These are phyloP conservation scores for Marisa cornuarietis DNA, from an alignment of 1,140 invertebrate genomes.

Conservation along the genomic window DNA sequence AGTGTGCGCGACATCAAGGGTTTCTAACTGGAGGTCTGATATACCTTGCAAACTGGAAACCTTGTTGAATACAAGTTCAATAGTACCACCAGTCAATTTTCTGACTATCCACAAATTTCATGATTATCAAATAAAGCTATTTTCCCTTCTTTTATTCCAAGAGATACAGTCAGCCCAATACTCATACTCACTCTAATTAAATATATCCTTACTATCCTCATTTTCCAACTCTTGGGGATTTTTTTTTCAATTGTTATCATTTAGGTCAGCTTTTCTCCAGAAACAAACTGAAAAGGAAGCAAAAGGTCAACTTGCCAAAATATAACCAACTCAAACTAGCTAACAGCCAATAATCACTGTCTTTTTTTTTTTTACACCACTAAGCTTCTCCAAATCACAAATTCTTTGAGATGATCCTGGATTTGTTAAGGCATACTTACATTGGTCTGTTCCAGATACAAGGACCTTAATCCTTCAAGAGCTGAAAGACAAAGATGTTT, in stretches of 20 bases:
- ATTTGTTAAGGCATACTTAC: conserved; percentile 28
- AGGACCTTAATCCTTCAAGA: conserved; percentile 37
- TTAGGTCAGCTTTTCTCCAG: too few relatives aligned
- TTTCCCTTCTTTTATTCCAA: not conserved
- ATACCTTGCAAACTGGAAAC: conserved; percentile 25
- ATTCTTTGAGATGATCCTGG: too few relatives aligned
- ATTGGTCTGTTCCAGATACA: conserved; percentile 53
- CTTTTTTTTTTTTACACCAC: not conserved
- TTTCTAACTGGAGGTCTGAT: conserved; percentile 15
- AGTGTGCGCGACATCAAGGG: conserved; percentile 23
- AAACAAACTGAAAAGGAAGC: too few relatives aligned
- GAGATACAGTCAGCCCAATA: too few relatives aligned
- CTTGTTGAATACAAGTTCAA: not conserved
- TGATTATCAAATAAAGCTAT: not conserved
- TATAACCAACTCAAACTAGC: too few relatives aligned
- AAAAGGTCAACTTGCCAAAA: too few relatives aligned
- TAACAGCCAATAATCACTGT: too few relatives aligned
- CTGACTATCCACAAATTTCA: not conserved
- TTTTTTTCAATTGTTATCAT: too few relatives aligned
- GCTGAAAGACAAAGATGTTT: conserved; percentile 31
- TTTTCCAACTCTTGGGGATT: too few relatives aligned
- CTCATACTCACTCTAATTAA: too few relatives aligned
- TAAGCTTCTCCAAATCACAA: too few relatives aligned
- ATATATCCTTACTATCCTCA: too few relatives aligned
- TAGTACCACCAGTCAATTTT: not conserved